phyloP scores from a whole-genome alignment of 2,113 vertebrate species.

The Xiphophorus hellerii region DNA sequence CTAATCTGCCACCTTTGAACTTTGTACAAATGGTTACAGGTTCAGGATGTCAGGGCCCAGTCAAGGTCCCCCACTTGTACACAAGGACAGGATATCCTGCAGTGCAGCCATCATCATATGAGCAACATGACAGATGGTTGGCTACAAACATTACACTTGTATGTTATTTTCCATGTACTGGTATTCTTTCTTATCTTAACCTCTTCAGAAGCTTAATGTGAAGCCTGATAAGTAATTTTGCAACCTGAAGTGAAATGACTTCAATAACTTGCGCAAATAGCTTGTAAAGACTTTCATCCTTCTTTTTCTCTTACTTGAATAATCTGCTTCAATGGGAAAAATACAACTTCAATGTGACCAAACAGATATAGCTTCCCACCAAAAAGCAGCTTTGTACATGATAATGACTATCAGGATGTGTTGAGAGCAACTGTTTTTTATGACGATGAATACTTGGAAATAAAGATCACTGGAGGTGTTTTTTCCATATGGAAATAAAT shows the following conservation, averaged over 20 bases:
- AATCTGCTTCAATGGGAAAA: background rate
- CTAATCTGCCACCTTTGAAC: slow-evolving; percentile 6
- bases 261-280: background rate
- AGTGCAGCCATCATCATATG: background rate
- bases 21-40: slow-evolving; percentile 9
- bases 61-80: slow-evolving; percentile 4
- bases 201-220: background rate
- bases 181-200: background rate
- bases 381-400: background rate
- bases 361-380: background rate
- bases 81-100: slow-evolving; percentile 25
- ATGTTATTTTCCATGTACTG: background rate
- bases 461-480: background rate
- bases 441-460: too few relatives aligned
- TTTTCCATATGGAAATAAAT: background rate
- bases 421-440: background rate
- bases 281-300: background rate
- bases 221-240: background rate
- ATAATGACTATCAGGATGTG: background rate
- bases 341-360: background rate
- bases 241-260: background rate
- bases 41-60: background rate
- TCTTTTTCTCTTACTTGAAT: background rate
- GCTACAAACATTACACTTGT: background rate
- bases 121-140: background rate